A percentile compares a stretch with the other conserved stretches of the same genome.
These are phyloP conservation scores for Latrodectus elegans DNA, from an alignment of 2,888 invertebrate species.

Conservation along the genomic window DNA sequence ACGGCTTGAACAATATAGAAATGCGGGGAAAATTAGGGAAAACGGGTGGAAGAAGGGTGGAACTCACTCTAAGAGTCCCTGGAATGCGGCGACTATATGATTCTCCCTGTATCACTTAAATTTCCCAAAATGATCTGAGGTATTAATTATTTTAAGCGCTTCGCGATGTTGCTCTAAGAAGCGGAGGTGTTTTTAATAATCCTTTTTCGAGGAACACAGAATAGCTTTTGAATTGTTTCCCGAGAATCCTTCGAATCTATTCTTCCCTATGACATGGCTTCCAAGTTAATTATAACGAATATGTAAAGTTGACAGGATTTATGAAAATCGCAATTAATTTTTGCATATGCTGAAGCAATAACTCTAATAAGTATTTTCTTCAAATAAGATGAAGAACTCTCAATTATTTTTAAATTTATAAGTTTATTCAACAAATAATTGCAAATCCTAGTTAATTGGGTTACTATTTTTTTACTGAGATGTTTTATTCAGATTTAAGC, in stretches of 20 bases:
- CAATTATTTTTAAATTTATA: too few species aligned
- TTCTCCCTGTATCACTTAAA: constrained; percentile 47
- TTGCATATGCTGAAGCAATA: too few species aligned
- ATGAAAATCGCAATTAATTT: too few species aligned
- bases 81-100: constrained; percentile 42
- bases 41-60: constrained; percentile 7
- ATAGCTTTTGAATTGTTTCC: constrained; percentile 44
- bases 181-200: constrained; percentile 22
- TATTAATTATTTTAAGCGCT: constrained; percentile 51
- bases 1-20: constrained; percentile 18
- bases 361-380: too few species aligned
- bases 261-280: not conserved
- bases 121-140: constrained; percentile 48
- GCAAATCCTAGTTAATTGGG: too few species aligned
- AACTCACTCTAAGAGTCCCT: constrained; percentile 21
- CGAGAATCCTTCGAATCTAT: not conserved
- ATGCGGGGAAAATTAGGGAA: constrained; percentile 32
- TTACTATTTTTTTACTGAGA: too few species aligned
- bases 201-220: constrained; percentile 24
- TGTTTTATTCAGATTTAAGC: too few species aligned
- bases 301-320: too few species aligned
- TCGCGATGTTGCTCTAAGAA: constrained; percentile 8
- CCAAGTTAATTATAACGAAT: too few species aligned
- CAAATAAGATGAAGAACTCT: too few species aligned
- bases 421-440: too few species aligned